Evolutionary conservation across 2,888 invertebrate genomes (phyloP).

Genomic region (Thecocarcelia acutangulata): DNA sequence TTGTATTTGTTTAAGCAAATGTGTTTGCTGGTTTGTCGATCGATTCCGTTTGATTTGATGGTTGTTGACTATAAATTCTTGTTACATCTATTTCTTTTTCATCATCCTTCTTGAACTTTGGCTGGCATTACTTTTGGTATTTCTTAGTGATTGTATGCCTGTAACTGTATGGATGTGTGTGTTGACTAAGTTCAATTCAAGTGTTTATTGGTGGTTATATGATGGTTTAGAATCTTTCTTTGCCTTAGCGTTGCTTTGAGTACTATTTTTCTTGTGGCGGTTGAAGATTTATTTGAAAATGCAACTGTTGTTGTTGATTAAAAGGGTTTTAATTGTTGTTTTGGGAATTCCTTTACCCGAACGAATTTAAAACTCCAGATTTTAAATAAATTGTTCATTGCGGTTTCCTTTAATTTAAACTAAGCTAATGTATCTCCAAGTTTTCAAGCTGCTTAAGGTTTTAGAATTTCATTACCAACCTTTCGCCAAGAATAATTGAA

Average conservation of each 20-base stretch:
- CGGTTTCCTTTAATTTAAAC: too few relatives aligned
- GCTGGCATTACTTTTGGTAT: constrained; percentile 26
- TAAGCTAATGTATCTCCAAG: too few relatives aligned
- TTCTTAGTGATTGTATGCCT: neutral
- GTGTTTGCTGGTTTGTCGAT: constrained; percentile 49
- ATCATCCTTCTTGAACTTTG: neutral
- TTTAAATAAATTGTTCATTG: too few relatives aligned
- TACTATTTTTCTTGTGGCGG: neutral
- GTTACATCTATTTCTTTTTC: constrained; percentile 21
- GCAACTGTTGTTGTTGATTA: constrained; percentile 26
- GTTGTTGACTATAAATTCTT: constrained; percentile 60
- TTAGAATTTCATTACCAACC: too few relatives aligned
- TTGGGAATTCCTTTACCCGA: constrained; percentile 10
- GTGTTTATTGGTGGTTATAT: constrained; percentile 51
- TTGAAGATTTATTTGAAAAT: constrained; percentile 40
- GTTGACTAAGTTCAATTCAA: constrained; percentile 7
- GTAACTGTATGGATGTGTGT: neutral
- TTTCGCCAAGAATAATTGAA: too few relatives aligned
- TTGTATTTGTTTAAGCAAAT: constrained; percentile 30
- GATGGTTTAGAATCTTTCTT: constrained; percentile 33
- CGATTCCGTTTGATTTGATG: constrained; percentile 65
- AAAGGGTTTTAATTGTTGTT: constrained; percentile 41
- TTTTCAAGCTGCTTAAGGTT: too few relatives aligned
- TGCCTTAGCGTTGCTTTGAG: neutral
- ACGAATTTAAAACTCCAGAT: neutral